Evolutionary conservation across 2,113 vertebrate species (phyloP), one percentile per base, ranked within the genome.

Genomic region (Chamaea fasciata): DNA sequence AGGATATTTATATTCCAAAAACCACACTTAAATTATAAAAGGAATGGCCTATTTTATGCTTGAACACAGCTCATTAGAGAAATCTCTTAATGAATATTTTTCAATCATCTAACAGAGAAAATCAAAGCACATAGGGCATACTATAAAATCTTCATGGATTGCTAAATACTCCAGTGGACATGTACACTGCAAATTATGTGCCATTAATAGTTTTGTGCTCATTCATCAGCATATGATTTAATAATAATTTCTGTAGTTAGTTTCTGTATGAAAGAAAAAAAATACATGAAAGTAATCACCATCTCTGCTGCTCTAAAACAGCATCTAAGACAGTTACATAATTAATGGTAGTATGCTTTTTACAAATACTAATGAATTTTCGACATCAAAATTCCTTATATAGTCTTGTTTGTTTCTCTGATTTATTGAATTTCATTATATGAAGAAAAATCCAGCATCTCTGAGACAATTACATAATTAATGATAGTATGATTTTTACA

Each of bases 61-160:
- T 91, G 79, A 96, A 95, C 52, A 74, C 63, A 83, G 22, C 71
- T 97, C 94, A 94, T 94, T 90, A 96, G 87, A 95, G 92, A 95
- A 95, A 92, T 95, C 90, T 91, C 84, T 95, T 95, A 95, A 94
- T 94, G 91, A 93, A 91, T 93, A 93, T 93, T 91, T 96, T 96
- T 95, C 90, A 94, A 74, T 94, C 85, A 95, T 94, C 78, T 88
- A 88, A 67, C 47, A 90, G 79, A 82, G 65, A 79, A 87, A 95
- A 94, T 64, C 87, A 95, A 95, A 92, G 87, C 91, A 85, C 87
- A 80, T 16, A 90, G 75, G 89, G 55, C 35, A 83, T 88, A 75
- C 42, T 90, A 33, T 63, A 74, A 90, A 39, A 77, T 85, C 63
- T 93, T 28, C 79, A 62, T 33, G 41, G 44, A 65, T 84, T 89